phyloP scores from a whole-genome alignment of 92 coral and sea anemone species.

The Plumapathes pennacea region DNA sequence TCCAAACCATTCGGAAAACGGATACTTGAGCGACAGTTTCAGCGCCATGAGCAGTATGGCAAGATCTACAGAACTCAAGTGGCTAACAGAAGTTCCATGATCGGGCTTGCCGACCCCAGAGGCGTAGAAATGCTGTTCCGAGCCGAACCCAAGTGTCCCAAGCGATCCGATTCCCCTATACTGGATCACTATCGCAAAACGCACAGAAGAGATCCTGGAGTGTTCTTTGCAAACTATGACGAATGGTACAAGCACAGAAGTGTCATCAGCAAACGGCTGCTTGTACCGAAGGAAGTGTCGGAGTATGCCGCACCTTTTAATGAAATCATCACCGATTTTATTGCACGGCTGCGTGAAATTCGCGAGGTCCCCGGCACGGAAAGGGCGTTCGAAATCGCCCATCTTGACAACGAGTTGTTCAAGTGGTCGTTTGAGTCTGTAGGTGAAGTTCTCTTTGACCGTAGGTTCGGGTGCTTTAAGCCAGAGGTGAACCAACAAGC shows the following conservation, averaged over 20 bases:
- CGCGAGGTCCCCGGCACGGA: constrained; percentile 28
- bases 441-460: constrained; percentile 61
- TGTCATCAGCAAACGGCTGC: constrained; percentile 56
- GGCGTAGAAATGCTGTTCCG: constrained; percentile 58
- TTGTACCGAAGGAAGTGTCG: constrained; percentile 65
- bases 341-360: constrained; percentile 38
- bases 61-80: constrained; percentile 17
- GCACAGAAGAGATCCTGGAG: constrained; percentile 45
- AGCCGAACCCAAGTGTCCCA: constrained; percentile 58
- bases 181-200: constrained; percentile 47
- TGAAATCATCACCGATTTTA: constrained; percentile 54
- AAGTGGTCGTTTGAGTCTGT: constrained; percentile 86
- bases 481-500: constrained; percentile 43
- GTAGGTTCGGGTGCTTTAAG: constrained; percentile 50
- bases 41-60: constrained; percentile 37
- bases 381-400: constrained; percentile 39
- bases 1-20: constrained; percentile 48
- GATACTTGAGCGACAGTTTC: constrained; percentile 10
- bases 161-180: constrained; percentile 31
- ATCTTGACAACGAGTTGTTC: constrained; percentile 57
- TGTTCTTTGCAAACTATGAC: constrained; percentile 60
- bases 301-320: constrained; percentile 56
- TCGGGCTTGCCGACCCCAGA: constrained; percentile 34
- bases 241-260: constrained; percentile 68
- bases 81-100: background rate